A percentile compares a stretch with the other conserved stretches of the same genome.
Evolutionary conservation across 2,888 invertebrate species (phyloP).

Genomic region (Eristalinus aeneus): DNA sequence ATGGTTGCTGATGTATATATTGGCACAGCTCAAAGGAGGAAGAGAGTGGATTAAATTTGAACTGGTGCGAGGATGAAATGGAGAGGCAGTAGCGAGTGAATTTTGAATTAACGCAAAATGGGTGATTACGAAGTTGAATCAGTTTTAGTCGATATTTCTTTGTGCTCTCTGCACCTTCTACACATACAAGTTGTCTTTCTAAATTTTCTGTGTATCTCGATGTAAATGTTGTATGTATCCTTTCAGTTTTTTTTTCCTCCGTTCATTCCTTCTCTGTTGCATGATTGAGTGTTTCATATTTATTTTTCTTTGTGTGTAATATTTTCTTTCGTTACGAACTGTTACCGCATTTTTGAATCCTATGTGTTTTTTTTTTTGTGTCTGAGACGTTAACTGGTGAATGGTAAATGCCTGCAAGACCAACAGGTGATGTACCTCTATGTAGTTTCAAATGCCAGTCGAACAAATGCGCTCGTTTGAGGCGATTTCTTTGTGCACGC

Average conservation of each 20-base stretch:
- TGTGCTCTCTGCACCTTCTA: conserved; percentile 1
- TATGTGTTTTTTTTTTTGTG: not conserved
- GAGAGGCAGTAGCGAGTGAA: conserved; percentile 16
- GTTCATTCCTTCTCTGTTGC: conserved; percentile 10
- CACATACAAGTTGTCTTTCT: not conserved
- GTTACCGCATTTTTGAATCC: not conserved
- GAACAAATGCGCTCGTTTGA: not conserved
- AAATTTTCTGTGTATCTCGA: conserved; percentile 6
- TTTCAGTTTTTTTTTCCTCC: not conserved
- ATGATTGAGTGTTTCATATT: conserved; percentile 14
- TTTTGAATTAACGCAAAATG: conserved; percentile 38
- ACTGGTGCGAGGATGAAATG: conserved; percentile 14
- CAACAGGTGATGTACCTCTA: conserved; percentile 23
- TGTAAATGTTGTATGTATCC: conserved; percentile 33
- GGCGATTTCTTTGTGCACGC: not conserved
- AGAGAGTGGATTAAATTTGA: conserved; percentile 6
- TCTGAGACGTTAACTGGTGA: not conserved
- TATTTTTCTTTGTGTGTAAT: too few relatives aligned
- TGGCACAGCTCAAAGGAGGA: not conserved
- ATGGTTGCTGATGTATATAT: not conserved
- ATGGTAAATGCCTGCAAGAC: conserved; percentile 1
- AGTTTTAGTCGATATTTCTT: conserved; percentile 20
- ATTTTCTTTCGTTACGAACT: not conserved
- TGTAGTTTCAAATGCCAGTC: not conserved
- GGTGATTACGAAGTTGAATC: conserved; percentile 58